Evolutionary conservation across 2,888 invertebrate genomes (phyloP), one percentile per base, ranked within the genome.

Genomic region (Drosophila lutescens): DNA sequence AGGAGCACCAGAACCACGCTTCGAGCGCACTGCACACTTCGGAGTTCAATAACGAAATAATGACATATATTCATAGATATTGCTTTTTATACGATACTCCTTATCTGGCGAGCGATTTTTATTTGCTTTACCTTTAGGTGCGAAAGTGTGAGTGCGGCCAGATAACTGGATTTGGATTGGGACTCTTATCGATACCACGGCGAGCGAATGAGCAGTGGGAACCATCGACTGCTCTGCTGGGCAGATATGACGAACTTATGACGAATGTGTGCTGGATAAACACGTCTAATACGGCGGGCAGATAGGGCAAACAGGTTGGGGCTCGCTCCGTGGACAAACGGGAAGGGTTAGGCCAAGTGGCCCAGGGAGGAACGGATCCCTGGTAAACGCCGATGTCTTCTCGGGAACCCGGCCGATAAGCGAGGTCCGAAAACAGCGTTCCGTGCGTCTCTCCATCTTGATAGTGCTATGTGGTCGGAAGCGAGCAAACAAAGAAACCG

Each of bases 11-110:
- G 30, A 36, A 41, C 9, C 34, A 20, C 54, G 38, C 59, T 3
- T 2, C 20, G 20, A 3, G 20, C 20, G 49, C 59, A 80, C 79
- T 77, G 61, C 74, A 73, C 87, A 80, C 86, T 72, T 68, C 63
- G 82, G 76, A 76, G 89, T 85, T 89, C 86, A 85, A 89, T 86
- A 88, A 82, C 74, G 86, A 87, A 86, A 88, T 89, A 89, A 89
- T 86, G 86, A 80, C 87, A 86, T 79, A 87, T 89, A 80, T 89
- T 77, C 81, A 78, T 80, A 87, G 89, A 89, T 86, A 86, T 89
- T 82, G 87, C 86, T 86, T 87, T 84, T 87, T 89, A 86, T 86
- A 89, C 80, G 86, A 78, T 84, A 86, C 70, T 69, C 66, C 78
- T 86, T 89, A 86, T 89, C 86, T 87, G 78, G 36, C 40, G 49